Conservation (phyloP, 2,888 invertebrate genomes). For the Cantharis rufa region DNA sequence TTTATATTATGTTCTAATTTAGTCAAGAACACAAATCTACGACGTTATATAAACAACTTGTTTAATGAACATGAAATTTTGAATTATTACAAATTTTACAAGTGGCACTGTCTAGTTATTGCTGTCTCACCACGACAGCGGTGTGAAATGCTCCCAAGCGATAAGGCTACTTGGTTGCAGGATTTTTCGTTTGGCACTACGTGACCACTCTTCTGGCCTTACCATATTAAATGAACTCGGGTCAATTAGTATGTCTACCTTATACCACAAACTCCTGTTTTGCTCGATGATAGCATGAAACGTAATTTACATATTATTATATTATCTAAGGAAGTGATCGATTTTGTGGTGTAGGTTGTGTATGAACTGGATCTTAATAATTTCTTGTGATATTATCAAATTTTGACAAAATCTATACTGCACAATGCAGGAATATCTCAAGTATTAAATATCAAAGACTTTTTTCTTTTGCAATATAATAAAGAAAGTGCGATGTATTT, state of each 20-base stretch:
- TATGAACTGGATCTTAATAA: neutral
- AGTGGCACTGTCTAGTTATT: neutral
- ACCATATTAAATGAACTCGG: neutral
- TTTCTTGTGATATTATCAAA: neutral
- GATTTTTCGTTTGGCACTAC: neutral
- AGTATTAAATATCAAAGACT: too few species aligned
- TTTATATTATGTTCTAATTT: neutral
- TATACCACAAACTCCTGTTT: neutral
- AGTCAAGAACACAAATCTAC: neutral
- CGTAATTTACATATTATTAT: neutral
- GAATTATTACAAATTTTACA: neutral
- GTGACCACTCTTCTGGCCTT: neutral
- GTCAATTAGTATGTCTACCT: neutral
- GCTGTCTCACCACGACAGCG: neutral
- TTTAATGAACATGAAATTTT: neutral
- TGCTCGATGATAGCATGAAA: neutral
- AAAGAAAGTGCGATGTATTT: too few species aligned
- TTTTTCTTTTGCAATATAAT: too few species aligned
- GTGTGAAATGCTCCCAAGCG: neutral
- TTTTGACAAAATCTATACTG: neutral
- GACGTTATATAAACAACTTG: neutral
- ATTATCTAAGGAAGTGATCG: neutral
- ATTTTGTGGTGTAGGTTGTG: neutral
- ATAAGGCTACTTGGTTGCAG: neutral
- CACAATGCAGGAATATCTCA: too few species aligned